Evolutionary conservation across 1,140 invertebrate genomes (phyloP).

Genomic region (Drosophila subobscura): DNA sequence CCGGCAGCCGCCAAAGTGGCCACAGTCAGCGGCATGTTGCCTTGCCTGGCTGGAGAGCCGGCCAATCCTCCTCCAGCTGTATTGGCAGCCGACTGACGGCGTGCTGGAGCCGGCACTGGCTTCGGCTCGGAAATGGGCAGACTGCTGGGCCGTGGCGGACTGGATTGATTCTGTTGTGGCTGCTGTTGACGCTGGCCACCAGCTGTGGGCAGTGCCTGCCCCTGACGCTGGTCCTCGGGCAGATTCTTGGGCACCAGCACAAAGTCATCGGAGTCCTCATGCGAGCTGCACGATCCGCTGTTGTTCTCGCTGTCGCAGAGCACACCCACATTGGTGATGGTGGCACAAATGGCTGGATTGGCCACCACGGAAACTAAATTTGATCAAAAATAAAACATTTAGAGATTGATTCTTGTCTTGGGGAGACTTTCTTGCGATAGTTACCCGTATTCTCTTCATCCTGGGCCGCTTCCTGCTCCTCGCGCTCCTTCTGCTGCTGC

Average conservation of each 20-base stretch:
- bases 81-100: slow-evolving; percentile 72
- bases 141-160: slow-evolving; percentile 88
- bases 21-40: slow-evolving; percentile 52
- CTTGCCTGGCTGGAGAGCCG: slow-evolving; percentile 51
- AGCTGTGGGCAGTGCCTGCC: slow-evolving; percentile 19
- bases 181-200: slow-evolving; percentile 35
- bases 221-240: slow-evolving; percentile 84
- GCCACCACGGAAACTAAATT: slow-evolving; percentile 76
- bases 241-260: slow-evolving; percentile 92
- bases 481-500: slow-evolving; percentile 65
- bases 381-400: background rate
- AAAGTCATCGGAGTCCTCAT: slow-evolving; percentile 91
- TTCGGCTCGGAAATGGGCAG: slow-evolving; percentile 90
- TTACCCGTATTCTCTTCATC: slow-evolving; percentile 71
- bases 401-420: too few relatives aligned
- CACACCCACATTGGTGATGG: slow-evolving; percentile 81
- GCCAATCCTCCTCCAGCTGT: slow-evolving; percentile 4
- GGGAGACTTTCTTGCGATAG: background rate
- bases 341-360: slow-evolving; percentile 81
- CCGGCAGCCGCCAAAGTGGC: slow-evolving; percentile 48
- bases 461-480: slow-evolving; percentile 63
- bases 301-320: slow-evolving; percentile 84
- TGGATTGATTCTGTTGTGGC: slow-evolving; percentile 82
- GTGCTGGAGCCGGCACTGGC: slow-evolving; percentile 90
- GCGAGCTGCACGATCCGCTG: slow-evolving; percentile 86